A percentile compares a stretch with the other conserved stretches of the same genome.
Conservation (phyloP, 2,113 vertebrate species). For the Cyprinodon variegatus region DNA sequence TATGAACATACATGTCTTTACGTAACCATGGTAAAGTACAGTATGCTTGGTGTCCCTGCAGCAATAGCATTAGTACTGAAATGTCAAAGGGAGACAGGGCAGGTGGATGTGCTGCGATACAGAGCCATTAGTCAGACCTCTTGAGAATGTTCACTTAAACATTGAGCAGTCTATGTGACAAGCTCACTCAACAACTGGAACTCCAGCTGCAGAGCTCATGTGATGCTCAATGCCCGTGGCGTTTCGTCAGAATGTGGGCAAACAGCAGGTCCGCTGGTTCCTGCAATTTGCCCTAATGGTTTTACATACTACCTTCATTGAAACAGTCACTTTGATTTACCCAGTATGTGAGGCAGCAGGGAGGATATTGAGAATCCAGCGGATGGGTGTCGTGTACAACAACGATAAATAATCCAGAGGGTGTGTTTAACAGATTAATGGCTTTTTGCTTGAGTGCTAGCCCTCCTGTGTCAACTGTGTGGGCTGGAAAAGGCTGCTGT, state of each 20-base stretch:
- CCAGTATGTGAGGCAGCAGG: constrained; percentile 60
- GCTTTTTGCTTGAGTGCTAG: constrained; percentile 73
- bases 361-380: constrained; percentile 64
- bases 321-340: constrained; percentile 82
- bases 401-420: constrained; percentile 75
- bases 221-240: constrained; percentile 46
- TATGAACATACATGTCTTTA: background rate
- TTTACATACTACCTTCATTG: constrained; percentile 70
- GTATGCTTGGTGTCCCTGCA: constrained; percentile 40
- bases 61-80: constrained; percentile 48
- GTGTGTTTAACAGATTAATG: constrained; percentile 77
- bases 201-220: constrained; percentile 27
- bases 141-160: constrained; percentile 52
- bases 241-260: constrained; percentile 33
- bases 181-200: constrained; percentile 40
- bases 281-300: constrained; percentile 71
- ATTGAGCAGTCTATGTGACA: constrained; percentile 51
- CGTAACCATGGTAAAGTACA: constrained; percentile 48
- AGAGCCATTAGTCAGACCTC: constrained; percentile 60
- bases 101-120: constrained; percentile 52
- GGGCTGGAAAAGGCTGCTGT: constrained; percentile 39
- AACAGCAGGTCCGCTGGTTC: constrained; percentile 42
- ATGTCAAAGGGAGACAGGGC: constrained; percentile 51
- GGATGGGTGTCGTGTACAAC: constrained; percentile 62
- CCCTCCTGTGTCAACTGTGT: constrained; percentile 49